phyloP scores from a whole-genome alignment of 64 coral and sea anemone genomes.

The Acropora yongei region DNA sequence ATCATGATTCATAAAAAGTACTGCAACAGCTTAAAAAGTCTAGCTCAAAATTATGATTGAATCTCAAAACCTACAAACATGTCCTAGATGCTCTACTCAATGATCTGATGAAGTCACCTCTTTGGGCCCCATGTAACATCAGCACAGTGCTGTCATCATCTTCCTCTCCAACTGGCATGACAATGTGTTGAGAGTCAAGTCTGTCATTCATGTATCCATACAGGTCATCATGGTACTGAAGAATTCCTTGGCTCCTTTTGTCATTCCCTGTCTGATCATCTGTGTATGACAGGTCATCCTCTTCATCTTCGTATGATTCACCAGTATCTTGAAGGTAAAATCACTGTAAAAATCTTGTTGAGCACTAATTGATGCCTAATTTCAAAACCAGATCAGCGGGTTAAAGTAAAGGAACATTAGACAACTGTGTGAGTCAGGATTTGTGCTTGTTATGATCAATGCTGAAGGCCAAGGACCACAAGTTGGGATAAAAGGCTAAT shows the following conservation, averaged over 20 bases:
- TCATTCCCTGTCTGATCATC: neutral
- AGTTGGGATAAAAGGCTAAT: too few relatives aligned
- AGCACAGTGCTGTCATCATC: conserved; percentile 1
- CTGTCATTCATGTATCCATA: conserved; percentile 3
- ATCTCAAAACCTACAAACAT: too few relatives aligned
- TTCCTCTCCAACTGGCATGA: conserved; percentile 27
- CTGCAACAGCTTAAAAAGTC: too few relatives aligned
- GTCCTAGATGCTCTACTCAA: too few relatives aligned
- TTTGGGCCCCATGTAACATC: conserved; percentile 48
- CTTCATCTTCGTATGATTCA: conserved; percentile 88
- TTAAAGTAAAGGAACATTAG: too few relatives aligned
- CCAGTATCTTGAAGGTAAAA: conserved; percentile 66
- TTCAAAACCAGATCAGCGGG: too few relatives aligned
- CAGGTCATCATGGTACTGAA: neutral
- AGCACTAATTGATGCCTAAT: too few relatives aligned
- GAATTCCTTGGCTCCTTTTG: conserved; percentile 9
- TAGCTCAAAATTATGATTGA: too few relatives aligned
- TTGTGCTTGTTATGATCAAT: too few relatives aligned
- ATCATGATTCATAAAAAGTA: too few relatives aligned
- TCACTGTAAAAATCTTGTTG: neutral
- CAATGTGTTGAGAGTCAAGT: neutral
- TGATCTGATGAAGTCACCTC: neutral
- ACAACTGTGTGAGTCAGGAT: too few relatives aligned
- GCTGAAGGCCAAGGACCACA: too few relatives aligned
- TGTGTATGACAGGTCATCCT: conserved; percentile 41